These are phyloP conservation scores for Drosophila incognita DNA, from an alignment of 2,888 invertebrate species.

Conservation along the genomic window DNA sequence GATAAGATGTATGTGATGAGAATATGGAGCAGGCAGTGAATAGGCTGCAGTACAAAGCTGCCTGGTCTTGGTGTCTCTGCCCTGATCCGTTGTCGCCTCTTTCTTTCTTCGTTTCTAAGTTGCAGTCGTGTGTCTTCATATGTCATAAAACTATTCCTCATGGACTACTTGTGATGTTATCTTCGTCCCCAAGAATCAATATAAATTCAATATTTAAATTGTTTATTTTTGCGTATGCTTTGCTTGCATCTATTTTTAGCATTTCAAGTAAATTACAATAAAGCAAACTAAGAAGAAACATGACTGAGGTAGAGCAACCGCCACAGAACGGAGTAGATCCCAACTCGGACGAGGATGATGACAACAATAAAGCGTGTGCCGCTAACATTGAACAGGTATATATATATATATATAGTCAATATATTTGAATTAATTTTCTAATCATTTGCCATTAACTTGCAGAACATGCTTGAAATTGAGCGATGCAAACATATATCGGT, in stretches of 20 bases:
- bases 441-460: background rate
- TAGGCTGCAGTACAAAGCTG: background rate
- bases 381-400: conserved; percentile 94
- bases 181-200: conserved; percentile 1
- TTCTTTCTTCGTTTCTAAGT: no score
- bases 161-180: no score
- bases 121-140: no score
- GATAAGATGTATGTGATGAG: conserved; percentile 19
- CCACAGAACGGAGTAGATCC: conserved; percentile 91
- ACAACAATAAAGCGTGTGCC: conserved; percentile 92
- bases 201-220: conserved; percentile 21
- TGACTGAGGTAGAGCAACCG: conserved; percentile 89
- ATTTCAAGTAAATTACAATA: conserved; percentile 52
- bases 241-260: conserved; percentile 42
- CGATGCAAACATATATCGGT: conserved; percentile 89
- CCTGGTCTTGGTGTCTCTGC: no score
- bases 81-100: no score
- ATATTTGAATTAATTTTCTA: background rate
- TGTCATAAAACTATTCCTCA: no score
- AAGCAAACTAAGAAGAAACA: conserved; percentile 79
- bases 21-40: conserved; percentile 17
- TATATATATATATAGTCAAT: background rate
- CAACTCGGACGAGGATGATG: conserved; percentile 90
- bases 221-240: background rate
- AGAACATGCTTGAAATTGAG: conserved; percentile 99